Base-by-base conservation (phyloP, 2,888 invertebrate genomes). In the Camponotus fellah region DNA sequence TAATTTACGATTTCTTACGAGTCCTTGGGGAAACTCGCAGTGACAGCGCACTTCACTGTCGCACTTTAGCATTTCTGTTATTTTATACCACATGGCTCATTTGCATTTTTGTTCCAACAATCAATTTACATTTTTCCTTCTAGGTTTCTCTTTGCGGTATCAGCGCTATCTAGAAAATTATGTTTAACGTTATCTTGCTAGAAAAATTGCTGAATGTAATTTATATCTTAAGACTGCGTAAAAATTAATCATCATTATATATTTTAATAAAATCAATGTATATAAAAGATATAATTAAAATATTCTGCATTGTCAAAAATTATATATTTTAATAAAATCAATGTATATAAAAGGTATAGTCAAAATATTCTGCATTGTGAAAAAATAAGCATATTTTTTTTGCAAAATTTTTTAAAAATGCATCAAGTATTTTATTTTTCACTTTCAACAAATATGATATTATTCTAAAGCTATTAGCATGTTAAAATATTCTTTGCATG, bases 1-100 rank as follows among this genome's bases (percentile, higher is more conserved):
- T 72, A 79, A 79, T 72, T 79, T 60, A 34, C 14, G 43, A 68
- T 68, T 34, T 66, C 26, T 43, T 68, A n/a, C 56, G 12, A 69
- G 34, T 56, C 32, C 43, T 79, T 71, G 46, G 71, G 56, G 32
- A 71, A 79, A 79, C 53, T 68, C 71, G 2, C 26, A 26, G 43
- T 32, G 37, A 40, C 56, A 40, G 14, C 56, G 79, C 46, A 49
- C 10, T 71, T 58, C 21, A 34, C 34, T 58, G 32, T 40, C n/a
- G 69, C 10, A 68, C 40, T 69, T 77, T 32, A 58, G 2, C n/a
- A 14, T 56, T 53, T 4, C 68, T 21, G n/a, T 12, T 37, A 37
- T 8, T 79, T 72, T 60, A 79, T 40, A 60, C n/a, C 74, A 32
- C 32, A 34, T 17, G 4, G 34, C 10, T 60, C 21, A 72, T 79